A percentile compares a stretch with the other conserved stretches of the same genome.
Conservation (phyloP, 92 coral and sea anemone species). For the Parazoanthus swiftii region DNA sequence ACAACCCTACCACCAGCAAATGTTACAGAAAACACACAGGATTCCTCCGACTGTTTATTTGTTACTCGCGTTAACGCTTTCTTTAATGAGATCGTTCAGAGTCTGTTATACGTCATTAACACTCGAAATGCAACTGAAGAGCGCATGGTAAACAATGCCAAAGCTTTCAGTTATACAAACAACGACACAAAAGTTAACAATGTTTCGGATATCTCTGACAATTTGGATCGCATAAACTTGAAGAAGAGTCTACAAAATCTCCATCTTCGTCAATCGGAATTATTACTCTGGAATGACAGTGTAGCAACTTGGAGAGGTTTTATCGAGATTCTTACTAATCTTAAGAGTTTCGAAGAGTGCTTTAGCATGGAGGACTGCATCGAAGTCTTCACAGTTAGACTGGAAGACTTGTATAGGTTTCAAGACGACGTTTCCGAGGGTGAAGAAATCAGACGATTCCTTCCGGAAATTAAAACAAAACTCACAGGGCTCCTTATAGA, state of each 20-base stretch:
- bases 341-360: conserved; percentile 45
- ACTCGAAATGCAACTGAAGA: not conserved
- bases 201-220: not conserved
- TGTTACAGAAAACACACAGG: conserved; percentile 21
- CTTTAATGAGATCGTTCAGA: conserved; percentile 46
- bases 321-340: conserved; percentile 24
- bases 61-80: conserved; percentile 30
- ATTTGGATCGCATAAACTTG: not conserved
- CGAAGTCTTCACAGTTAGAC: conserved; percentile 30
- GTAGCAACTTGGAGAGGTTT: conserved; percentile 33
- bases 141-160: not conserved
- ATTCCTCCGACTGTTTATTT: conserved; percentile 27
- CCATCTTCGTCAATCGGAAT: conserved; percentile 1
- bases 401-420: conserved; percentile 46
- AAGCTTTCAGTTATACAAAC: not conserved
- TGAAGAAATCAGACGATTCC: not conserved
- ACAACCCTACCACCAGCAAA: conserved; percentile 15
- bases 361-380: conserved; percentile 51
- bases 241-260: conserved; percentile 1
- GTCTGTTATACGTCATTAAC: conserved; percentile 30
- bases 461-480: not conserved
- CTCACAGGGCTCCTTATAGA: conserved; percentile 10
- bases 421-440: conserved; percentile 35
- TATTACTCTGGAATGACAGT: conserved; percentile 35
- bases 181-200: not conserved